Evolutionary conservation across 2,113 vertebrate species (phyloP).

Genomic region (Gymnocephalus cernua): DNA sequence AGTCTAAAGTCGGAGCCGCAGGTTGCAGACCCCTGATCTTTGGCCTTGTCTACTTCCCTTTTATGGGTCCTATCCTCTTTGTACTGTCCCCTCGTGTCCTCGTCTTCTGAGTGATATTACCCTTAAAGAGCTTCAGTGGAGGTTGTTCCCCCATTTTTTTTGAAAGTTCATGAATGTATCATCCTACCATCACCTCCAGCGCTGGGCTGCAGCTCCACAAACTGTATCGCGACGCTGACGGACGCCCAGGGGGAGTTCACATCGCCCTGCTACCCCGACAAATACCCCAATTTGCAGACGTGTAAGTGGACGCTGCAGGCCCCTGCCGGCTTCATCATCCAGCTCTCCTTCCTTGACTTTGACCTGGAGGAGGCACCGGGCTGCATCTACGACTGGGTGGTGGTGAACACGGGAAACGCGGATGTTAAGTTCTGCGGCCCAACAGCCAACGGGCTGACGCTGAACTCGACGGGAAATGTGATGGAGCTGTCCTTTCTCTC

Average conservation of each 20-base stretch:
- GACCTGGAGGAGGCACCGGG: constrained; percentile 94
- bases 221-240: constrained; percentile 87
- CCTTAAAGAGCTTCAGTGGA: constrained; percentile 7
- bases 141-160: background rate
- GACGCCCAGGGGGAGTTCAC: constrained; percentile 88
- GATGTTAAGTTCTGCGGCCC: constrained; percentile 91
- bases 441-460: constrained; percentile 93
- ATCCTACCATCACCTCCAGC: constrained; percentile 74
- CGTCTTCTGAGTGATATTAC: constrained; percentile 20
- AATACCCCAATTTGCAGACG: constrained; percentile 89
- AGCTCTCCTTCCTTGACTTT: constrained; percentile 95
- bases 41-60: background rate
- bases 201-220: constrained; percentile 82
- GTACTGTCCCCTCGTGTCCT: constrained; percentile 25
- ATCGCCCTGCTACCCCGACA: constrained; percentile 93
- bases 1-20: too few species aligned
- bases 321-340: constrained; percentile 92
- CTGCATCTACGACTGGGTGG: constrained; percentile 94
- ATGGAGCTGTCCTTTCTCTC: constrained; percentile 93
- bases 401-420: constrained; percentile 88
- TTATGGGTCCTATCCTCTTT: constrained; percentile 2
- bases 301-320: constrained; percentile 94
- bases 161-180: constrained; percentile 38
- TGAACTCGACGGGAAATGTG: constrained; percentile 93
- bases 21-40: too few species aligned